Evolutionary conservation across 1,140 invertebrate species (phyloP).

Genomic region (Ips nitidus): DNA sequence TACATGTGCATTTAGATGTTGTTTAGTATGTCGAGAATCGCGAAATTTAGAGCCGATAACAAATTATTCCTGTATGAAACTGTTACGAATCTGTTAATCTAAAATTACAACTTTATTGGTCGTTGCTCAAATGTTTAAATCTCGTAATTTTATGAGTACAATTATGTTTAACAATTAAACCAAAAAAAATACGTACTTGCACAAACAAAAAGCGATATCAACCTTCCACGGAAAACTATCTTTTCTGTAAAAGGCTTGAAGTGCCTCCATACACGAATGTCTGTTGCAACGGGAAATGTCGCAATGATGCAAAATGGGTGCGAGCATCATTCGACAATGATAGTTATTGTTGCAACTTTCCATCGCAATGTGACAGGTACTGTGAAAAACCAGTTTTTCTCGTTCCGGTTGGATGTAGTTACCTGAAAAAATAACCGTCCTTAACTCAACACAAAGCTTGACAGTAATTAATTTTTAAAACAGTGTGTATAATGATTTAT

Average conservation of each 20-base stretch:
- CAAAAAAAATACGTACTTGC: constrained; percentile 66
- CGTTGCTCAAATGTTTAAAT: background rate
- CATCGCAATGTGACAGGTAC: constrained; percentile 75
- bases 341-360: constrained; percentile 74
- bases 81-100: background rate
- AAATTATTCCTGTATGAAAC: background rate
- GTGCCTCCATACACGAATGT: constrained; percentile 83
- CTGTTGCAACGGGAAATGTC: constrained; percentile 74
- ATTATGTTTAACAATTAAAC: background rate
- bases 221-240: constrained; percentile 76
- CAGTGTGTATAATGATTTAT: too few species aligned
- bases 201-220: constrained; percentile 88
- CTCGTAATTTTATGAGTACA: background rate
- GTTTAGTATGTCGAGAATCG: background rate
- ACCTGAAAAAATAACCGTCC: constrained; percentile 20
- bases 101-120: background rate
- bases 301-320: constrained; percentile 79
- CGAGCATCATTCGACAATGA: constrained; percentile 72
- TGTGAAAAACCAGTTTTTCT: constrained; percentile 59
- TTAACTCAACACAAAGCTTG: background rate
- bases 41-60: background rate
- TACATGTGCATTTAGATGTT: background rate
- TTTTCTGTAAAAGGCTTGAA: constrained; percentile 81
- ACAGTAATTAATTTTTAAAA: too few species aligned
- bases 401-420: constrained; percentile 41